A percentile compares a stretch with the other conserved stretches of the same genome.
Conservation (phyloP, 2,113 vertebrate genomes). For the Gila orcuttii region DNA sequence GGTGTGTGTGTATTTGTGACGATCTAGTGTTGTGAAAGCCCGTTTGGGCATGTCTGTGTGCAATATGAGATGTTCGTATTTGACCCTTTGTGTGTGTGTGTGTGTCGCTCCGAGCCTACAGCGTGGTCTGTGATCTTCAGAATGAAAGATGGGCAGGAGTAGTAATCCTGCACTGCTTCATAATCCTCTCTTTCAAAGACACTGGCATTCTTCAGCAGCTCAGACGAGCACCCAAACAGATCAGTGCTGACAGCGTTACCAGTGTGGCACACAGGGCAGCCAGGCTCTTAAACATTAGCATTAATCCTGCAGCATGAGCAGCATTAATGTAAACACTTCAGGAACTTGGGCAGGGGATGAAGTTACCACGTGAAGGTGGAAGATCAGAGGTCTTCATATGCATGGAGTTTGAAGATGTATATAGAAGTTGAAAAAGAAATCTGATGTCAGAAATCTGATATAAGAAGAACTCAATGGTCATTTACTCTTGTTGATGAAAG, state of each 20-base stretch:
- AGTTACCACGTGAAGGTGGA: conserved; percentile 44
- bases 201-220: conserved; percentile 38
- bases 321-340: background rate
- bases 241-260: conserved; percentile 29
- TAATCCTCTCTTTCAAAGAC: conserved; percentile 57
- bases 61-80: conserved; percentile 54
- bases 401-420: background rate
- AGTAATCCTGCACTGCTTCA: conserved; percentile 54
- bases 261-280: conserved; percentile 47
- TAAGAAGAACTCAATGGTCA: background rate
- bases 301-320: background rate
- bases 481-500: background rate
- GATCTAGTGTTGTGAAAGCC: conserved; percentile 36
- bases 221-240: conserved; percentile 27
- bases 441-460: background rate
- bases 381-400: conserved; percentile 38
- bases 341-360: conserved; percentile 30
- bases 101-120: conserved; percentile 14
- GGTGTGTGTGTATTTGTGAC: conserved; percentile 40
- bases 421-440: background rate
- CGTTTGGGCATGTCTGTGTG: conserved; percentile 55
- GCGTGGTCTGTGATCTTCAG: conserved; percentile 56
- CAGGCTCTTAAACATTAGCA: conserved; percentile 12
- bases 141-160: conserved; percentile 53
- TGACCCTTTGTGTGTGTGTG: conserved; percentile 46